Conservation (phyloP, 2,888 invertebrate genomes). For the Pandemis cinnamomeana region DNA sequence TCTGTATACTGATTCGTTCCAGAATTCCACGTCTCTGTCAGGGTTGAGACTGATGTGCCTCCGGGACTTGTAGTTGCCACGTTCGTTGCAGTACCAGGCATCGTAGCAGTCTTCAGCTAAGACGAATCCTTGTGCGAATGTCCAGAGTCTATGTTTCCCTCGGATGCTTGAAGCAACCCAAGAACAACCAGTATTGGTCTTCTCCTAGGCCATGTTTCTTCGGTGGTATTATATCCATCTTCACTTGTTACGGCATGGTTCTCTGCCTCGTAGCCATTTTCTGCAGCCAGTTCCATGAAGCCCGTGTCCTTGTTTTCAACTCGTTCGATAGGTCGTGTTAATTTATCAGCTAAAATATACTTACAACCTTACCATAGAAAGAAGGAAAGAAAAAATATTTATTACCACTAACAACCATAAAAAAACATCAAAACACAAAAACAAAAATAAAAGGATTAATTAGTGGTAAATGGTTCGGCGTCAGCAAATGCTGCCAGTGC, state of each 20-base stretch:
- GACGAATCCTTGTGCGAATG: slow-evolving; percentile 52
- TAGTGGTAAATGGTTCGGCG: too few species aligned
- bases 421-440: too few species aligned
- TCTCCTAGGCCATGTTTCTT: not conserved
- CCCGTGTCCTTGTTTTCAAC: slow-evolving; percentile 33
- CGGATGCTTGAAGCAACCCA: slow-evolving; percentile 20
- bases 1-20: slow-evolving; percentile 49
- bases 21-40: slow-evolving; percentile 71
- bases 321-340: not conserved
- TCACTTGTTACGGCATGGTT: slow-evolving; percentile 29
- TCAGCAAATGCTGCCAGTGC: too few species aligned
- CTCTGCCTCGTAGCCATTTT: slow-evolving; percentile 32
- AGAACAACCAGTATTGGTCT: slow-evolving; percentile 20
- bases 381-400: too few species aligned
- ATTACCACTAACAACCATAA: too few species aligned
- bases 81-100: slow-evolving; percentile 49
- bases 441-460: too few species aligned
- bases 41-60: slow-evolving; percentile 74
- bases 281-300: slow-evolving; percentile 43
- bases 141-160: slow-evolving; percentile 18
- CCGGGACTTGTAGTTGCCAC: slow-evolving; percentile 68
- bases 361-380: too few species aligned
- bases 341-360: not conserved
- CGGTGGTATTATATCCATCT: slow-evolving; percentile 30
- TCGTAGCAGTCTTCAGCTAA: slow-evolving; percentile 51